Evolutionary conservation across 37 sponge, comb jelly and placozoan species (phyloP).

Genomic region (Aplysina aerophoba): DNA sequence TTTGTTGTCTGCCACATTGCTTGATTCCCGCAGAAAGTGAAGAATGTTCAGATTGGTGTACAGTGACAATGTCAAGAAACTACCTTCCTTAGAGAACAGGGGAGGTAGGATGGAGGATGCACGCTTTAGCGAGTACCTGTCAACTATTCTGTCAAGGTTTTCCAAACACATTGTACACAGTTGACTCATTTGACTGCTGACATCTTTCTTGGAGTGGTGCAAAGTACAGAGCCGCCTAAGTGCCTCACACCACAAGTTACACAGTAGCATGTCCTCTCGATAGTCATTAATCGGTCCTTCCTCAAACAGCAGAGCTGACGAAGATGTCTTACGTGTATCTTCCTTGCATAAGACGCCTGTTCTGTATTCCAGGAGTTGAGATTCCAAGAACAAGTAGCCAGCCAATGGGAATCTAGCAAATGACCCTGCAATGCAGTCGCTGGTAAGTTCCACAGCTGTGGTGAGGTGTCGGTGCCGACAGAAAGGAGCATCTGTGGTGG

Average conservation of each 20-base stretch:
- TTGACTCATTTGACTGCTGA: too few relatives aligned
- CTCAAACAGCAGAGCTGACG: conserved; percentile 50
- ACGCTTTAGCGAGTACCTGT: too few relatives aligned
- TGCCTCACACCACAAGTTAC: neutral
- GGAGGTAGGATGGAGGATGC: too few relatives aligned
- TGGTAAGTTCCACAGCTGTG: neutral
- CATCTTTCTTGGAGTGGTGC: neutral
- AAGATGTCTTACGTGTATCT: neutral
- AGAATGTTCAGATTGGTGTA: too few relatives aligned
- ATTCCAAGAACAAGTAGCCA: neutral
- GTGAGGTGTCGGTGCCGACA: neutral
- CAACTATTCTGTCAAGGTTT: too few relatives aligned
- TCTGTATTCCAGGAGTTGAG: neutral
- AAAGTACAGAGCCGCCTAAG: neutral
- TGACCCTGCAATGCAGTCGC: neutral
- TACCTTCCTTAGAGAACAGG: too few relatives aligned
- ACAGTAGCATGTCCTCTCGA: conserved; percentile 43
- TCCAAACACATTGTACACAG: too few relatives aligned
- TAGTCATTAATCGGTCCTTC: conserved; percentile 70
- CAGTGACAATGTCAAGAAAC: too few relatives aligned
- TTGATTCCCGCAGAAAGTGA: too few relatives aligned
- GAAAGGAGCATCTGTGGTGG: too few relatives aligned
- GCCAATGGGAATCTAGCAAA: neutral
- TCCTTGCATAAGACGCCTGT: neutral
- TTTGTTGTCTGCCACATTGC: too few relatives aligned